Percentiles rank a stretch among this genome's conserved stretches.
Conservation (phyloP, 2,113 vertebrate species). For the Oriolus oriolus region DNA sequence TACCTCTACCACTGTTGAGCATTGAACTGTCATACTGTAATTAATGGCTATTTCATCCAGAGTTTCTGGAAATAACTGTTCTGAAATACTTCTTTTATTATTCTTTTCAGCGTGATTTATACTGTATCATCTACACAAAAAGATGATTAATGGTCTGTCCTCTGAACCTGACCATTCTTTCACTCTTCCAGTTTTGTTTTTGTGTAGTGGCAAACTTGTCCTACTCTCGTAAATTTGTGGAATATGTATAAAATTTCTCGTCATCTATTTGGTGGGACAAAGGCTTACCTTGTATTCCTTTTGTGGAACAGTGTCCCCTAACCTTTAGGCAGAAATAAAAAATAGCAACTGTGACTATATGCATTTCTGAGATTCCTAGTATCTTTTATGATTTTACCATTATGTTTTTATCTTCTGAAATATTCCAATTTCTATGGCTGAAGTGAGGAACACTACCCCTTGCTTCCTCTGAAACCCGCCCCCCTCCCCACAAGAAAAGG, state of each 20-base stretch:
- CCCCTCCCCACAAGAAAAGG: rapidly evolving
- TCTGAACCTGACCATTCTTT: not conserved
- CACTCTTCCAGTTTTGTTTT: not conserved
- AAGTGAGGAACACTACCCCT: not conserved
- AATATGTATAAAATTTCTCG: not conserved
- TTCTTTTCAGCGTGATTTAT: not conserved
- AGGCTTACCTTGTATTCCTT: not conserved
- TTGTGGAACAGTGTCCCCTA: not conserved
- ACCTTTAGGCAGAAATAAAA: not conserved
- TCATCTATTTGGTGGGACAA: rapidly evolving
- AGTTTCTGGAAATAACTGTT: not conserved
- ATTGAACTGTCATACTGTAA: not conserved
- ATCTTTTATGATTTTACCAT: not conserved
- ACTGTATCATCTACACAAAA: not conserved
- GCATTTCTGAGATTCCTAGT: not conserved
- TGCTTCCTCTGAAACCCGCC: not conserved
- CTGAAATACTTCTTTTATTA: not conserved
- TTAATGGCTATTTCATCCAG: not conserved
- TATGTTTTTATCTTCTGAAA: not conserved
- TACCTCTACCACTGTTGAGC: not conserved
- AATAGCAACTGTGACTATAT: not conserved
- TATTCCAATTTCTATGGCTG: not conserved
- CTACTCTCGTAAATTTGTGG: not conserved
- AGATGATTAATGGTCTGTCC: not conserved
- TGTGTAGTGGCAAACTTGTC: not conserved